Percentiles rank a stretch among this genome's conserved stretches.
These are phyloP conservation scores for Psettodes erumei DNA, from an alignment of 2,113 vertebrate genomes.

Conservation along the genomic window DNA sequence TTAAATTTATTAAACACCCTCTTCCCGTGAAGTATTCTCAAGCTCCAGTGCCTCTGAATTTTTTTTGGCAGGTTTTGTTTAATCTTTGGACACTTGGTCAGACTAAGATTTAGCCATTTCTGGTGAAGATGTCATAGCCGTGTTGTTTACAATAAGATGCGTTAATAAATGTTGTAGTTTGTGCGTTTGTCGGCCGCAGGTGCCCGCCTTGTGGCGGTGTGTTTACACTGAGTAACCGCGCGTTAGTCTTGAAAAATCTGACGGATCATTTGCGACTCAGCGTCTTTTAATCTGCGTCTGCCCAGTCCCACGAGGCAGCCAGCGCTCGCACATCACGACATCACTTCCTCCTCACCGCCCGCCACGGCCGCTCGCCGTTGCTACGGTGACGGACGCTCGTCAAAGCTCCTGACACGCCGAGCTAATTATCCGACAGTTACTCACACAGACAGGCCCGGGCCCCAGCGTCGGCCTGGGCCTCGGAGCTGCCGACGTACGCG, in stretches of 20 bases:
- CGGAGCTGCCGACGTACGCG: not conserved
- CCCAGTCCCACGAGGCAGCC: slow-evolving; percentile 23
- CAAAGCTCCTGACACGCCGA: slow-evolving; percentile 42
- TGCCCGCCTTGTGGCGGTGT: slow-evolving; percentile 1
- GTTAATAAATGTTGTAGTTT: not conserved
- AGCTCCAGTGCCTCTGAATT: not conserved
- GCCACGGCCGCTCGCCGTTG: slow-evolving; percentile 26
- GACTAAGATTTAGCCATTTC: not conserved
- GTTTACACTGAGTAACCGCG: not conserved
- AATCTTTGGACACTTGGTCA: not conserved
- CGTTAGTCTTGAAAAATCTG: slow-evolving; percentile 44
- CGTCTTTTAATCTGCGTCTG: slow-evolving; percentile 32
- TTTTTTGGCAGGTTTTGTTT: not conserved
- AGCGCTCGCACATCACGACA: not conserved
- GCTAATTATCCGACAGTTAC: slow-evolving; percentile 52
- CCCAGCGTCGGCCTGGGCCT: no score
- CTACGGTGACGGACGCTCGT: slow-evolving; percentile 62
- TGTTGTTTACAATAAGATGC: not conserved
- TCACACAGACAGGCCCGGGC: slow-evolving; percentile 27
- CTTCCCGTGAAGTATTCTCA: not conserved
- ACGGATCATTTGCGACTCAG: slow-evolving; percentile 19
- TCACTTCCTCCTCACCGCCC: slow-evolving; percentile 29
- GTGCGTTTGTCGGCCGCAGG: not conserved
- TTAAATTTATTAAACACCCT: not conserved
- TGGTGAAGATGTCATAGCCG: not conserved